Percentiles rank a stretch among this genome's conserved stretches.
Conservation (phyloP, 2,113 vertebrate species). For the Heterocephalus glaber region DNA sequence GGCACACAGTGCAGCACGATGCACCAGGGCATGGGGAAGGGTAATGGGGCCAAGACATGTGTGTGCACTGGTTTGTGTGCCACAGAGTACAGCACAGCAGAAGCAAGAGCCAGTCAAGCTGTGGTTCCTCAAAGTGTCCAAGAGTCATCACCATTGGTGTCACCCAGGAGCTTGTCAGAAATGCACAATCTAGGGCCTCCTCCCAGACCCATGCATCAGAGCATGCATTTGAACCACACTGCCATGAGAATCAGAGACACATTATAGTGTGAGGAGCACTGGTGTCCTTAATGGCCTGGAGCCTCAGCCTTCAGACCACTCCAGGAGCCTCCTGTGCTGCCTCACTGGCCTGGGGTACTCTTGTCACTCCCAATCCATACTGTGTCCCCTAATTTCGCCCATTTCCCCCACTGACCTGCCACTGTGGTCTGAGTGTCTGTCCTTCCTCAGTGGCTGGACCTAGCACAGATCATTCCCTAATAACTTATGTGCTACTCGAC, state of each 20-base stretch:
- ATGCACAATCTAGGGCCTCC: not conserved
- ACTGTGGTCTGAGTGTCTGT: not conserved
- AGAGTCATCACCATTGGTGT: not conserved
- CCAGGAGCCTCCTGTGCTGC: not conserved
- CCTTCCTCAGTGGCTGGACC: not conserved
- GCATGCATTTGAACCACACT: not conserved
- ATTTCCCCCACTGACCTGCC: not conserved
- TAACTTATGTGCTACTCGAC: accelerated
- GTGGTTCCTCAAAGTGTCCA: not conserved
- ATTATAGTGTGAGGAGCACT: not conserved
- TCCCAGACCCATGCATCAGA: not conserved
- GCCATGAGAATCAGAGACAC: not conserved
- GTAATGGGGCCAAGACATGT: not conserved
- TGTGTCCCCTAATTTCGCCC: not conserved
- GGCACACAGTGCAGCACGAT: too few species aligned
- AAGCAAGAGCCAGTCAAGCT: not conserved
- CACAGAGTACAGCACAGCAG: not conserved
- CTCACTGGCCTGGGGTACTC: not conserved
- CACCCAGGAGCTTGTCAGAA: not conserved
- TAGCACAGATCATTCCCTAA: not conserved
- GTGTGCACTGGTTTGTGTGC: not conserved
- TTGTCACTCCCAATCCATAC: too few species aligned
- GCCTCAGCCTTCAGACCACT: not conserved
- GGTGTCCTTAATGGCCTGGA: not conserved
- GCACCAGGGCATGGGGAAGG: not conserved